Evolutionary conservation across 2,888 invertebrate species (phyloP).

Genomic region (Keiferia lycopersicella): DNA sequence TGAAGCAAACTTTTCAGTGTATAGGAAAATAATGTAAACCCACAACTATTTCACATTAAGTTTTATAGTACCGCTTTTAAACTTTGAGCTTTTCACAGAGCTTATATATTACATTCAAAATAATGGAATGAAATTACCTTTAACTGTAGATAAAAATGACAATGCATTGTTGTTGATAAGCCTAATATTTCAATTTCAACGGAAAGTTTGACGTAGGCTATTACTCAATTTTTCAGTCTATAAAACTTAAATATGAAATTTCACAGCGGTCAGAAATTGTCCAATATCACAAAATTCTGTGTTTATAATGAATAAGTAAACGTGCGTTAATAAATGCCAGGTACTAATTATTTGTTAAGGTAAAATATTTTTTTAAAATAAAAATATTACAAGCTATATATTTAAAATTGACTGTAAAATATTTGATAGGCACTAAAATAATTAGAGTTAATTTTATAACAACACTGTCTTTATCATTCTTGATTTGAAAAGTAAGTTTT

Average conservation of each 20-base stretch:
- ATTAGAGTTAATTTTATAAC: neutral
- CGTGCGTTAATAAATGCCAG: neutral
- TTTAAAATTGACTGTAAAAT: conserved; percentile 10
- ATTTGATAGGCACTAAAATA: conserved; percentile 7
- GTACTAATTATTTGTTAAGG: neutral
- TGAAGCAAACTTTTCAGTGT: conserved; percentile 46
- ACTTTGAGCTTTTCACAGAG: too few relatives aligned
- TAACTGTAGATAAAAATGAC: too few relatives aligned
- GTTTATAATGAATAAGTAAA: neutral
- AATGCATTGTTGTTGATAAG: too few relatives aligned
- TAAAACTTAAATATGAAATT: neutral
- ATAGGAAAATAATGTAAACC: conserved; percentile 34
- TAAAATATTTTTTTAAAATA: conserved; percentile 4
- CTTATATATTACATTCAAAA: too few relatives aligned
- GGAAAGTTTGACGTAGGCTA: too few relatives aligned
- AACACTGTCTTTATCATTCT: neutral
- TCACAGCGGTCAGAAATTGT: neutral
- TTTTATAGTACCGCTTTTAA: conserved; percentile 18
- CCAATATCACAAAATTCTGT: neutral
- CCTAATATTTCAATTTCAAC: too few relatives aligned
- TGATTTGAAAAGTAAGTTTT: neutral
- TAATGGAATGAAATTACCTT: too few relatives aligned
- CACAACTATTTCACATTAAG: conserved; percentile 11
- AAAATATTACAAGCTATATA: conserved; percentile 8
- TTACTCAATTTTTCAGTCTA: neutral